Conservation (phyloP, 92 coral and sea anemone genomes). For the Phenganax stokvisi region DNA sequence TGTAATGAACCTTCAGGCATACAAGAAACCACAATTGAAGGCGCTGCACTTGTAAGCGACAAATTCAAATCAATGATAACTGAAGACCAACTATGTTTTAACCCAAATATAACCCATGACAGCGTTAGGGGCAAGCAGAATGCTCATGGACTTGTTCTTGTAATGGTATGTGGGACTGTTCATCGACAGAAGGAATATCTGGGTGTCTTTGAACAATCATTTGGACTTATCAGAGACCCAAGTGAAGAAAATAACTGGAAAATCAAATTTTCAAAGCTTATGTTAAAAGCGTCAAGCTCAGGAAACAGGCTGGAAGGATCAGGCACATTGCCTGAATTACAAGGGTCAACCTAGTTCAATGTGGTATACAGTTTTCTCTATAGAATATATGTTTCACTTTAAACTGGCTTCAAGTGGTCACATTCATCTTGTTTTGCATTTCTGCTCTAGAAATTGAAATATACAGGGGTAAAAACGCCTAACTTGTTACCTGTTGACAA, state of each 20-base stretch:
- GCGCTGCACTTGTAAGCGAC: conserved; percentile 70
- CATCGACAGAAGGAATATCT: conserved; percentile 68
- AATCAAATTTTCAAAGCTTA: conserved; percentile 82
- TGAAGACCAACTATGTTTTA: conserved; percentile 67
- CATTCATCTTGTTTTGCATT: no score
- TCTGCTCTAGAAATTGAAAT: no score
- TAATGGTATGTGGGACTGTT: conserved; percentile 83
- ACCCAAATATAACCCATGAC: conserved; percentile 51
- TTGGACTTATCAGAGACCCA: conserved; percentile 90
- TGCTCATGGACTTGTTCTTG: conserved; percentile 73
- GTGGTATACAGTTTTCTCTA: not conserved
- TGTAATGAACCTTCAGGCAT: conserved; percentile 28
- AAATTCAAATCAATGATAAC: conserved; percentile 61
- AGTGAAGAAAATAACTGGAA: conserved; percentile 85
- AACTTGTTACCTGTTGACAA: no score
- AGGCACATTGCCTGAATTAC: not conserved
- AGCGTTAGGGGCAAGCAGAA: conserved; percentile 67
- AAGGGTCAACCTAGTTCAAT: not conserved
- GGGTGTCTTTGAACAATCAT: conserved; percentile 91
- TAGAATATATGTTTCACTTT: not conserved
- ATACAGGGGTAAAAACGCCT: no score
- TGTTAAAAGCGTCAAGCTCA: conserved; percentile 58
- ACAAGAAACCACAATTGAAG: conserved; percentile 44
- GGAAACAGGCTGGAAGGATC: not conserved
- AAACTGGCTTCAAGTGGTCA: no score